Evolutionary conservation across 1,140 invertebrate species (phyloP), one percentile per base, ranked within the genome.

Genomic region (Pseudomyrmex pallidus): DNA sequence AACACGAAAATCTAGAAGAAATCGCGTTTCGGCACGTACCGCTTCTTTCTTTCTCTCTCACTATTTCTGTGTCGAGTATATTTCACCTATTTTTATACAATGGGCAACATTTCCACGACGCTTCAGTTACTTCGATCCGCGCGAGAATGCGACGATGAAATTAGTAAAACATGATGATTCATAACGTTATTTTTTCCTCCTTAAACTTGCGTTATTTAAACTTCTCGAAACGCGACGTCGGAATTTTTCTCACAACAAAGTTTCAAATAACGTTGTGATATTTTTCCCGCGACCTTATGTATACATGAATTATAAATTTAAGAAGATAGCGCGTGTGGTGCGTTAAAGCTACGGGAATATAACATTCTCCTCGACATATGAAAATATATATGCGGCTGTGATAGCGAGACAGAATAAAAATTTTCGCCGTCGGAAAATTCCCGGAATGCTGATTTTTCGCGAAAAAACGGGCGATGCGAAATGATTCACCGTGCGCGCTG

Each of bases 371-470:
- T 9, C 35, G 9, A 10, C 25, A 67, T 35, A 70, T 0, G 64
- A 4, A 48, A 50, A 20, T 25, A n/a, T 64, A 63, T 63, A 35
- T 5, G n/a, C 17, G 22, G 63, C 5, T 48, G 44, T 20, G 64
- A 15, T 25, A 1, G 20, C 64, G 50, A 52, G 59, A 9, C 15
- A 12, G 64, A 15, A 48, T 20, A 46, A 64, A 83, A 22, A 46
- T 83, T 66, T 83, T 67, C 68, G 44, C 22, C 48, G 56, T 54
- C 13, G 17, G 48, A 72, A 83, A 87, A 86, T 83, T 86, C 57
- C 22, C 15, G 10, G 22, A 77, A 63, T 84, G 22, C 56, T 87
- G 52, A 63, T 76, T 56, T 35, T 48, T 57, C n/a, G n/a, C 10
- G 17, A 46, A 20, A 78, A 78, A 12, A 25, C 1, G 61, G 61